These are phyloP conservation scores for Diloba caeruleocephala DNA, from an alignment of 2,888 invertebrate genomes.

Conservation along the genomic window DNA sequence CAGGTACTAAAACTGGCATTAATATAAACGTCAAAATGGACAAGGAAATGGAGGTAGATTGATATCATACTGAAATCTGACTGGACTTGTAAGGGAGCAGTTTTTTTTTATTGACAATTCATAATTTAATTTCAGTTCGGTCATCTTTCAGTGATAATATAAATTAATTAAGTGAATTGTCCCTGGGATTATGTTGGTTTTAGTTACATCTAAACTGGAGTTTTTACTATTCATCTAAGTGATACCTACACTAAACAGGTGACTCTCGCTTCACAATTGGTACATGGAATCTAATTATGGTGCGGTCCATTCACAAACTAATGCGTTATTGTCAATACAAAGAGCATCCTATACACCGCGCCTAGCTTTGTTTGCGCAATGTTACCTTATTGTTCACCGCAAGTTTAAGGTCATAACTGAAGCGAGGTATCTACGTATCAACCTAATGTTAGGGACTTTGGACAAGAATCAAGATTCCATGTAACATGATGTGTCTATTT, in stretches of 20 bases:
- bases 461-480: slow-evolving; percentile 60
- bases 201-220: too few species aligned
- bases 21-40: too few species aligned
- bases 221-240: too few species aligned
- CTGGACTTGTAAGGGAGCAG: too few species aligned
- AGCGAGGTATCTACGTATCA: neutral
- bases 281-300: slow-evolving; percentile 10
- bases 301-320: slow-evolving; percentile 8
- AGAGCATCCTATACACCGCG: neutral
- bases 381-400: slow-evolving; percentile 3
- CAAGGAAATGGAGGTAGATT: too few species aligned
- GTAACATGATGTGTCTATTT: slow-evolving; percentile 31
- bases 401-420: slow-evolving; percentile 17
- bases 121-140: too few species aligned
- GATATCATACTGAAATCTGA: too few species aligned
- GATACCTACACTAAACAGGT: neutral
- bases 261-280: slow-evolving; percentile 14
- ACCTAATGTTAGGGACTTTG: slow-evolving; percentile 37
- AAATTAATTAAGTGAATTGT: too few species aligned
- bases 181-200: too few species aligned
- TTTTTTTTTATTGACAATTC: too few species aligned
- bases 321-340: slow-evolving; percentile 11
- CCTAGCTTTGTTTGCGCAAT: neutral
- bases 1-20: too few species aligned
- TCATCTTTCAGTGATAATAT: too few species aligned